These are phyloP conservation scores for Hystrix brachyura DNA, from an alignment of 2,113 vertebrate genomes.

Conservation along the genomic window DNA sequence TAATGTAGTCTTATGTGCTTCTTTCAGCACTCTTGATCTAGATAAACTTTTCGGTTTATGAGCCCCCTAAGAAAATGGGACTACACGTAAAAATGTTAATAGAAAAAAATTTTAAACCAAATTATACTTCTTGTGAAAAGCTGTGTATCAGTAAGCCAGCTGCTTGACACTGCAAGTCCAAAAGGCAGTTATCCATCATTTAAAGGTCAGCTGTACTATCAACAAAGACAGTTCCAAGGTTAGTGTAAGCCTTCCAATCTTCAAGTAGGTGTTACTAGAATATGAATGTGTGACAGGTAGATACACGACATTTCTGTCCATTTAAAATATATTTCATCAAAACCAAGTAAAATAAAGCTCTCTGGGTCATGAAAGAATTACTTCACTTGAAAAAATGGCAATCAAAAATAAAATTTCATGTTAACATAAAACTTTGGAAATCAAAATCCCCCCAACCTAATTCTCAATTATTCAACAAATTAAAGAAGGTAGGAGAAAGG, in stretches of 20 bases:
- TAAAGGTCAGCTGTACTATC: conserved; percentile 13
- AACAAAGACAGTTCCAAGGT: conserved; percentile 23
- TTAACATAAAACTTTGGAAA: conserved; percentile 39
- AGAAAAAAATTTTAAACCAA: neutral
- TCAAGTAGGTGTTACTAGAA: neutral
- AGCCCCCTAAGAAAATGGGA: neutral
- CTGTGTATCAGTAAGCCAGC: neutral
- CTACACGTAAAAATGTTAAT: conserved; percentile 10
- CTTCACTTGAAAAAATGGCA: conserved; percentile 31
- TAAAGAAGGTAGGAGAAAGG: neutral
- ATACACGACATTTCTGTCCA: conserved; percentile 15
- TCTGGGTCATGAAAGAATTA: neutral
- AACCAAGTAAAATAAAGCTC: conserved; percentile 6
- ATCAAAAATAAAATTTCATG: conserved; percentile 5
- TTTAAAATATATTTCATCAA: conserved; percentile 15
- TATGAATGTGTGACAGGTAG: neutral
- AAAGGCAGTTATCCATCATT: conserved; percentile 18
- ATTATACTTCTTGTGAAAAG: conserved; percentile 11
- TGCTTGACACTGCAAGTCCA: conserved; percentile 14
- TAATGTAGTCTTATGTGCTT: neutral
- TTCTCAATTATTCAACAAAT: conserved; percentile 36
- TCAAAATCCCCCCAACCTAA: neutral
- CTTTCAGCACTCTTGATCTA: neutral
- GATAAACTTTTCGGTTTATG: conserved; percentile 10
- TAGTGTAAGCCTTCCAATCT: conserved; percentile 46